Percentiles rank a stretch among this genome's conserved stretches.
Evolutionary conservation across 2,797 vertebrate species (phyloP).

Genomic region (Diglossa cyanea): DNA sequence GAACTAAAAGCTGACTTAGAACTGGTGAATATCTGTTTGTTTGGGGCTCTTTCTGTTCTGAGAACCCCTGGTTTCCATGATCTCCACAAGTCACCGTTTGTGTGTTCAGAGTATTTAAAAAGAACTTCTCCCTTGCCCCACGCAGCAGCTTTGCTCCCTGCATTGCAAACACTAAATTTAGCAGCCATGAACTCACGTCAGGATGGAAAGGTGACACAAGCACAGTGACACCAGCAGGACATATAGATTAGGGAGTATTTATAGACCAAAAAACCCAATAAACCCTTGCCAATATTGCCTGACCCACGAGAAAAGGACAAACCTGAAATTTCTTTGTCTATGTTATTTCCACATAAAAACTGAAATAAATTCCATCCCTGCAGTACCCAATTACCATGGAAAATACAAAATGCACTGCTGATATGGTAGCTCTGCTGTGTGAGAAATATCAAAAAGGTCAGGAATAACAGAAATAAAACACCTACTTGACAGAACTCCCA

Average conservation of each 20-base stretch:
- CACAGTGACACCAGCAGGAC: neutral
- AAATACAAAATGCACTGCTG: neutral
- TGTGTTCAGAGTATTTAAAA: neutral
- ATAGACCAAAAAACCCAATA: slow-evolving; percentile 6
- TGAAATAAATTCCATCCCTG: neutral
- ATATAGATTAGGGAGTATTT: slow-evolving; percentile 40
- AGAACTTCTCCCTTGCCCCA: neutral
- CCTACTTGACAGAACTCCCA: neutral
- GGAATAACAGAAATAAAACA: neutral
- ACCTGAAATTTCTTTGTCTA: neutral
- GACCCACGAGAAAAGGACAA: neutral
- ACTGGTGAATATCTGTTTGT: neutral
- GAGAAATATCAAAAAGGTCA: neutral
- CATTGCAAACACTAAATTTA: slow-evolving; percentile 1
- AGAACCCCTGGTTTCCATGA: neutral
- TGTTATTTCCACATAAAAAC: neutral
- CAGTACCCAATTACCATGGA: neutral
- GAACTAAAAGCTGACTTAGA: neutral
- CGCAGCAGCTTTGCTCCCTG: neutral
- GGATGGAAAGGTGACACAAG: slow-evolving; percentile 30
- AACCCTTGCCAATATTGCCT: neutral
- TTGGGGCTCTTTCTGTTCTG: neutral
- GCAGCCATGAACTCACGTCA: neutral
- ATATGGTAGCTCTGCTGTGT: neutral
- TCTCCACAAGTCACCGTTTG: neutral